Percentiles rank a stretch among this genome's conserved stretches.
These are phyloP conservation scores for Anoplolepis gracilipes DNA, from an alignment of 1,140 invertebrate species.

Conservation along the genomic window DNA sequence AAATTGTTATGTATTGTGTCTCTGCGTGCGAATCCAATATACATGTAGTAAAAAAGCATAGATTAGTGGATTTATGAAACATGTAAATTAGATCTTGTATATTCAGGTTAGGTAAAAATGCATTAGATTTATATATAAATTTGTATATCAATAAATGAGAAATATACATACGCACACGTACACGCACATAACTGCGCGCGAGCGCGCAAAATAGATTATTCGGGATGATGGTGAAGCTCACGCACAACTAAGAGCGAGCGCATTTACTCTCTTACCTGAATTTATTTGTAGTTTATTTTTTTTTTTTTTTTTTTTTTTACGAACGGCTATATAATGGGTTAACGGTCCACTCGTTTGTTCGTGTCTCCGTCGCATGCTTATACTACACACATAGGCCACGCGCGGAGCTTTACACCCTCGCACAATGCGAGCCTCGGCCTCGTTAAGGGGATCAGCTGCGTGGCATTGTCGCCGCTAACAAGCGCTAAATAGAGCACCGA, in stretches of 20 bases:
- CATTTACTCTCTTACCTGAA: not conserved
- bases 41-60: too few species aligned
- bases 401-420: slow-evolving; percentile 77
- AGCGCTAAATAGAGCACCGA: slow-evolving; percentile 83
- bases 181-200: too few species aligned
- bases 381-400: slow-evolving; percentile 61
- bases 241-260: not conserved
- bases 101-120: not conserved
- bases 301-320: too few species aligned
- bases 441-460: slow-evolving; percentile 84
- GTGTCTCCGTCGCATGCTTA: slow-evolving; percentile 45
- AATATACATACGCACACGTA: not conserved
- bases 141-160: not conserved
- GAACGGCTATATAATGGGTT: slow-evolving; percentile 51
- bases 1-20: not conserved
- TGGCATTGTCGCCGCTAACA: slow-evolving; percentile 83
- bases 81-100: not conserved
- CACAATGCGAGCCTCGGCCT: slow-evolving; percentile 77
- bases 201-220: not conserved
- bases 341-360: slow-evolving; percentile 38
- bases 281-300: slow-evolving; percentile 47
- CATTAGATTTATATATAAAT: not conserved
- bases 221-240: not conserved
- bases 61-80: too few species aligned
- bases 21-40: not conserved